A percentile compares a stretch with the other conserved stretches of the same genome.
phyloP scores from a whole-genome alignment of 2,888 invertebrate species.

The Margaritifera margaritifera region DNA sequence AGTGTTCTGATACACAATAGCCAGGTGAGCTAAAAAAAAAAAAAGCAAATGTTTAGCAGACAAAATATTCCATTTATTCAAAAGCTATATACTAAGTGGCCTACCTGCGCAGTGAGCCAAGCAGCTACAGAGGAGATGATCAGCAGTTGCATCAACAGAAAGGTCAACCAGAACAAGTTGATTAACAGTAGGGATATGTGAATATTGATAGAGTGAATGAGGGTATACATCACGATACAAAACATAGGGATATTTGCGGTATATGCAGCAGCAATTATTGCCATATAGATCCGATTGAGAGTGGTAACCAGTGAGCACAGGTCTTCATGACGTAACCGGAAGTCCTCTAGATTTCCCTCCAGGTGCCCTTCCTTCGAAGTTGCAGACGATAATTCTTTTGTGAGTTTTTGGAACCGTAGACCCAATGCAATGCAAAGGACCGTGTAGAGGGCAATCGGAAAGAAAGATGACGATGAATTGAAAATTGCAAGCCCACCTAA shows the following conservation, averaged over 20 bases:
- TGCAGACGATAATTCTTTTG: conserved; percentile 17
- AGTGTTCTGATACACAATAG: too few species aligned
- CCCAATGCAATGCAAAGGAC: conserved; percentile 32
- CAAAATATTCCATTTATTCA: too few species aligned
- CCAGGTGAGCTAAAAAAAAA: too few species aligned
- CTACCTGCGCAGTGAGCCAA: conserved; percentile 44
- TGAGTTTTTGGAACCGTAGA: conserved; percentile 26
- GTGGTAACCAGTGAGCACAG: conserved; percentile 35
- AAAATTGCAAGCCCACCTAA: conserved; percentile 26
- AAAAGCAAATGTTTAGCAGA: too few species aligned
- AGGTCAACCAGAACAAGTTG: conserved; percentile 44
- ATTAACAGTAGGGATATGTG: conserved; percentile 37
- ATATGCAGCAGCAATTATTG: conserved; percentile 36
- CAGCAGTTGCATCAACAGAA: conserved; percentile 39
- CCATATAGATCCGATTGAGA: conserved; percentile 36
- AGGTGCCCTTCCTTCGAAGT: conserved; percentile 20
- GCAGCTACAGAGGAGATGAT: conserved; percentile 40
- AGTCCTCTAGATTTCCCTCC: conserved; percentile 42
- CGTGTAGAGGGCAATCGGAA: conserved; percentile 36
- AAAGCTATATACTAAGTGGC: too few species aligned
- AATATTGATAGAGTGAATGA: conserved; percentile 34
- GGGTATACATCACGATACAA: conserved; percentile 42
- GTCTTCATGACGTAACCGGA: conserved; percentile 52
- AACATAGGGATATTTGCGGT: conserved; percentile 42
- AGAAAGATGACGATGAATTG: conserved; percentile 34